Base-by-base conservation (phyloP, 2,888 invertebrate species). In the Lypha dubia region DNA sequence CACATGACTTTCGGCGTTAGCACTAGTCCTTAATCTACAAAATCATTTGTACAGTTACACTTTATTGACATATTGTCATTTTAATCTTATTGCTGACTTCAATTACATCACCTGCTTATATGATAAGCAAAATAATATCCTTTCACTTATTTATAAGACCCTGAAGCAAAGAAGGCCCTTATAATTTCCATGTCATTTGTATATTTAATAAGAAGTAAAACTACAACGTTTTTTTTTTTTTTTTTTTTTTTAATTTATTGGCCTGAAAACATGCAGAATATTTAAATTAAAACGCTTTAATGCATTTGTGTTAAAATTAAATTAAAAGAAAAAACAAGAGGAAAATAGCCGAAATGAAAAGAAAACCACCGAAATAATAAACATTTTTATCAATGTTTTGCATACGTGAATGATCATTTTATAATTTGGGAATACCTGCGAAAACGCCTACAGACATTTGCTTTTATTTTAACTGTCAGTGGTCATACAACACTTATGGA, bases 381-480 rank as follows among this genome's bases (percentile, higher is more conserved):
- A 49, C 38, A 65, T 73, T 73, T n/a, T 79, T 46, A 56, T 56
- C 60, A 38, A 24, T 65, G 49, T 65, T 79, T 73, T 79, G 79
- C 79, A 80, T 80, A 80, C 35, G 41, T 32, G 28, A 2, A 49
- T 60, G 51, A 60, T 71, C 53, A 71, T 79, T 71, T 79, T 32
- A 51, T 53, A 74, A 70, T 76, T 81, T 70, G 63, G 75, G 79
- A 79, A 83, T 83, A 87, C 79, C 84, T 83, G 84, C 83, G 86
- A 85, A 85, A 86, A 87, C 86, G 86, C 86, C 86, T 85, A 79
- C 67, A 83, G 86, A 65, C 77, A 82, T 81, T 75, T 46, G 49
- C 24, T 58, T 76, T 63, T 44, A 81, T 80, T 80, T 84, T 70
- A 68, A 74, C 75, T 83, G 80, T 74, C 76, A 71, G 65, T 41